Percentiles rank a stretch among this genome's conserved stretches.
Evolutionary conservation across 2,888 invertebrate species (phyloP).

Genomic region (Acronicta aceris): DNA sequence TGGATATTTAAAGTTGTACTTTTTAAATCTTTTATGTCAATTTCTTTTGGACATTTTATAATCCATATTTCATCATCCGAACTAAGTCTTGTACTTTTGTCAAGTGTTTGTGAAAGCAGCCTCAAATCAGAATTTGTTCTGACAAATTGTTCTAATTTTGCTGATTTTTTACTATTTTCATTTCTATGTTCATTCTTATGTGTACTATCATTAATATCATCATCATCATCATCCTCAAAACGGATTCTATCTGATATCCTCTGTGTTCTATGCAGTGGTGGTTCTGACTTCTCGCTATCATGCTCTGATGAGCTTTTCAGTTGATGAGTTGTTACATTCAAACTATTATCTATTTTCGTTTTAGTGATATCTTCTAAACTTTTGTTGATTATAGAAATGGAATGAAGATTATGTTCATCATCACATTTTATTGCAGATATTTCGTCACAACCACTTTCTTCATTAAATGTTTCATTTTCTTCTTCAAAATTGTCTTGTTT

Average conservation of each 20-base stretch:
- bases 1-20: conserved; percentile 64
- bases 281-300: conserved; percentile 6
- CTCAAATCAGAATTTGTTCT: conserved; percentile 63
- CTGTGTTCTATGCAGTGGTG: conserved; percentile 29
- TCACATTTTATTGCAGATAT: conserved; percentile 55
- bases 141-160: conserved; percentile 63
- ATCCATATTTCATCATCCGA: conserved; percentile 78
- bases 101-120: conserved; percentile 40
- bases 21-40: conserved; percentile 65
- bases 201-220: conserved; percentile 11
- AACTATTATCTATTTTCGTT: conserved; percentile 13
- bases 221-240: conserved; percentile 72
- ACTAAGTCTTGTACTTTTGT: conserved; percentile 53
- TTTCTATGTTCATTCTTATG: conserved; percentile 11
- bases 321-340: conserved; percentile 18
- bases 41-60: conserved; percentile 71
- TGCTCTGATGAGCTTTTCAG: background rate
- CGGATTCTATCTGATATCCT: conserved; percentile 71
- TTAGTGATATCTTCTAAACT: conserved; percentile 12
- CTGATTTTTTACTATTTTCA: conserved; percentile 34
- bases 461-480: conserved; percentile 28
- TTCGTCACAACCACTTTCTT: conserved; percentile 39
- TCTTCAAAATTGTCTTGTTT: conserved; percentile 11
- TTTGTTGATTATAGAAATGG: conserved; percentile 31
- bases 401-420: conserved; percentile 33